phyloP scores from a whole-genome alignment of 2,797 vertebrate species.

The Macropus fuliginosus region DNA sequence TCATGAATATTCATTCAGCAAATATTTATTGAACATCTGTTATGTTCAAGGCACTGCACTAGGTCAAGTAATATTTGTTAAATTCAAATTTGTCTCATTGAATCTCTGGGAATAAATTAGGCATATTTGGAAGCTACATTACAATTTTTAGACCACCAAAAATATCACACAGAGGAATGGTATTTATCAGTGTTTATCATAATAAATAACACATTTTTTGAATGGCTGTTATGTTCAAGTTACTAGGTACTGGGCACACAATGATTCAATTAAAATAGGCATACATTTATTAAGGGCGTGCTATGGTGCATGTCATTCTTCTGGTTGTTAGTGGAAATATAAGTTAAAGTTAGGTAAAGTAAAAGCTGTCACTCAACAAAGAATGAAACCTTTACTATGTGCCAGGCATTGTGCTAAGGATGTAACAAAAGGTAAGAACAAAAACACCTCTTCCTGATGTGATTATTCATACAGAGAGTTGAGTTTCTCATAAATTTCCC shows the following conservation, averaged over 20 bases:
- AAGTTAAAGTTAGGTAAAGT: not conserved
- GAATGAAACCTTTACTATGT: not conserved
- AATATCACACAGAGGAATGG: not conserved
- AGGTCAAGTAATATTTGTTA: constrained; percentile 15
- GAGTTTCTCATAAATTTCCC: not conserved
- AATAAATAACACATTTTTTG: not conserved
- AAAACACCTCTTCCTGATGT: not conserved
- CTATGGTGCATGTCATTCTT: not conserved
- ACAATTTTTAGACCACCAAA: not conserved
- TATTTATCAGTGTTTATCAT: not conserved
- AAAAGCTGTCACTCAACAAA: not conserved
- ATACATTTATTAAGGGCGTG: not conserved
- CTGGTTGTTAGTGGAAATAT: not conserved
- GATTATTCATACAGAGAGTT: not conserved
- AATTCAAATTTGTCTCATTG: not conserved
- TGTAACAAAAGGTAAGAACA: not conserved
- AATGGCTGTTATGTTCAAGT: not conserved
- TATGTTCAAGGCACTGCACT: not conserved
- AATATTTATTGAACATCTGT: constrained; percentile 20
- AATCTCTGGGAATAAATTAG: not conserved
- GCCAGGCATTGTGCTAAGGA: not conserved
- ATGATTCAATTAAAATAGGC: not conserved
- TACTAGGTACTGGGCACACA: not conserved
- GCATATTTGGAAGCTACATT: not conserved
- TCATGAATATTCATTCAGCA: constrained; percentile 16